Conservation (phyloP, 2,113 vertebrate genomes). For the Sialia sialis region DNA sequence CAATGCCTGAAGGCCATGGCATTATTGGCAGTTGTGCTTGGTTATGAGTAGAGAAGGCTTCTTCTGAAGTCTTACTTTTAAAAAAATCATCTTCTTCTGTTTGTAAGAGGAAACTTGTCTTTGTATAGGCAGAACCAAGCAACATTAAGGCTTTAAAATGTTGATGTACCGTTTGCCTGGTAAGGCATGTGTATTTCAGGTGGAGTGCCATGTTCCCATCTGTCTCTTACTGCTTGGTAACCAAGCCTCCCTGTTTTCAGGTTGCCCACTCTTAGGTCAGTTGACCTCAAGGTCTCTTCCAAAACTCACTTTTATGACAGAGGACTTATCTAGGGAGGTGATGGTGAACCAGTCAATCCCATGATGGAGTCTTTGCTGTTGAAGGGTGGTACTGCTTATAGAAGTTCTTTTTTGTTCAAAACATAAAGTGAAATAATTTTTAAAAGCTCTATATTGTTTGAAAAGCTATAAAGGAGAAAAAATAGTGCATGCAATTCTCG, state of each 20-base stretch:
- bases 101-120: neutral
- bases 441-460: neutral
- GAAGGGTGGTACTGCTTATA: neutral
- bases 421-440: neutral
- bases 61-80: neutral
- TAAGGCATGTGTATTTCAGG: neutral
- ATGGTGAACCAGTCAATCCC: neutral
- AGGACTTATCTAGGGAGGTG: neutral
- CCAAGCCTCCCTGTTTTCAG: neutral
- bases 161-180: neutral
- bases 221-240: neutral
- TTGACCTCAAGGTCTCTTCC: neutral
- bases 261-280: neutral
- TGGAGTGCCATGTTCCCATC: fast-evolving
- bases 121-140: neutral
- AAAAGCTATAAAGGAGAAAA: neutral
- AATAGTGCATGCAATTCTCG: neutral
- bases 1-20: neutral
- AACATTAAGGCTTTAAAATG: neutral
- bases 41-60: neutral
- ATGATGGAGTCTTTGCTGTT: neutral
- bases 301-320: neutral
- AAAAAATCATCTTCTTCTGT: neutral
- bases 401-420: neutral
- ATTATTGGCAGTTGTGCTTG: neutral